Base-by-base conservation (phyloP, 2,113 vertebrate genomes). In the Nerophis lumbriciformis region DNA sequence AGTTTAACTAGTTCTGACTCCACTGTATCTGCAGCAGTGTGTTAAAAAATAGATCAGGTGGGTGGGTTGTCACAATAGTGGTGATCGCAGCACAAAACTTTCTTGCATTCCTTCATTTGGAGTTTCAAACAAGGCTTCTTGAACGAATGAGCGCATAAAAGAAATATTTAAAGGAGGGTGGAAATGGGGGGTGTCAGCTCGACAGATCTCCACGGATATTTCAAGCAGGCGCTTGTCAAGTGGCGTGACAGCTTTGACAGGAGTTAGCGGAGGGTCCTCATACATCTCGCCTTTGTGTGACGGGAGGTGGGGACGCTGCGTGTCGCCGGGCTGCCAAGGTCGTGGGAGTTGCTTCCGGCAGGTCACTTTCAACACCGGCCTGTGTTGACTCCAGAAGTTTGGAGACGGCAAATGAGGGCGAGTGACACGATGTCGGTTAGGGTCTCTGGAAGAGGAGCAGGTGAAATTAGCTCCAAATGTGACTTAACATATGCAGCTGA, bases 191-290 rank as follows among this genome's bases (percentile, higher is more conserved):
- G 49, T 9, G 6, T 53, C 5, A 2, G 53, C 73, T 63, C 37
- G 36, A 61, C 75, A 58, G 72, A 77, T 83, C 78, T 78, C 74
- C 19, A 42, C 5, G 77, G 76, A 74, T 69, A 44, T 73, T 79
- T 78, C 70, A 71, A 71, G 68, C 72, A 63, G 59, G 61, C 16
- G 68, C 78, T 77, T 80, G 84, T 88, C 83, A 87, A 63, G 65
- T 51, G 74, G 72, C 70, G 53, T 85, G 87, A 87, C 83, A 83
- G 82, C 78, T 87, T 65, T 88, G 85, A 84, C 81, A 83, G 80
- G 79, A 82, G 73, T 80, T 75, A 71, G 68, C 68, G 52, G 68
- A 79, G 80, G 28, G 79, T 82, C 82, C 69, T 80, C 72, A 69
- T 53, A 69, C 68, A 37, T 42, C 68, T 71, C 66, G 66, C 71